A percentile compares a stretch with the other conserved stretches of the same genome.
Conservation (phyloP, 2,888 invertebrate species). For the Stenichneumon culpator region DNA sequence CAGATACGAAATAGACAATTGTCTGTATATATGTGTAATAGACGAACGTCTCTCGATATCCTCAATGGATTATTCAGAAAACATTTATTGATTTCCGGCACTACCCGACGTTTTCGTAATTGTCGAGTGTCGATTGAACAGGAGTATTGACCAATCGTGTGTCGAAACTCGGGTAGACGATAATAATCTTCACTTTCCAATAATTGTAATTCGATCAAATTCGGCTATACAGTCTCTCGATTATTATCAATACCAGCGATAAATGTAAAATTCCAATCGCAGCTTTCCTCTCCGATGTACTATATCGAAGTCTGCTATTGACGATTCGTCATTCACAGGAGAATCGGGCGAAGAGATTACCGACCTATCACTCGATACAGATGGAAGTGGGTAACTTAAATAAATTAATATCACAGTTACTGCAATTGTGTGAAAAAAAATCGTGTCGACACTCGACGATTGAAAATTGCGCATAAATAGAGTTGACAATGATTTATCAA, state of each 20-base stretch:
- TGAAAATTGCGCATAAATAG: not conserved
- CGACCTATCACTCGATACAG: too few species aligned
- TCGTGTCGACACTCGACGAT: not conserved
- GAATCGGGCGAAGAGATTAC: not conserved
- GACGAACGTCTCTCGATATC: too few species aligned
- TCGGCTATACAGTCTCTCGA: not conserved
- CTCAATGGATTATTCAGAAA: not conserved
- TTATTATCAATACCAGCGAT: not conserved
- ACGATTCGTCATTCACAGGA: conserved; percentile 51
- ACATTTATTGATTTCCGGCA: not conserved
- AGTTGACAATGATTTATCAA: conserved; percentile 3
- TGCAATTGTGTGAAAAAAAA: not conserved
- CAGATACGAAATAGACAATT: too few species aligned
- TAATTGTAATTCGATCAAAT: conserved; percentile 44
- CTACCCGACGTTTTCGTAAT: not conserved
- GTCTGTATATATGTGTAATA: too few species aligned
- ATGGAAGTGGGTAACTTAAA: too few species aligned
- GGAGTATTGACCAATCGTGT: not conserved
- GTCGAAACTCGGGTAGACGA: conserved; percentile 9
- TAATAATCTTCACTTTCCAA: conserved; percentile 32
- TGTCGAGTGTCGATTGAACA: conserved; percentile 14
- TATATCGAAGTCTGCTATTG: conserved; percentile 12
- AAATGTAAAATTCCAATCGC: conserved; percentile 18
- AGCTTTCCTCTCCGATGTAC: not conserved
- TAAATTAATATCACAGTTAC: too few species aligned